Evolutionary conservation across 2,888 invertebrate species (phyloP).

Genomic region (Pedicia rivosa): DNA sequence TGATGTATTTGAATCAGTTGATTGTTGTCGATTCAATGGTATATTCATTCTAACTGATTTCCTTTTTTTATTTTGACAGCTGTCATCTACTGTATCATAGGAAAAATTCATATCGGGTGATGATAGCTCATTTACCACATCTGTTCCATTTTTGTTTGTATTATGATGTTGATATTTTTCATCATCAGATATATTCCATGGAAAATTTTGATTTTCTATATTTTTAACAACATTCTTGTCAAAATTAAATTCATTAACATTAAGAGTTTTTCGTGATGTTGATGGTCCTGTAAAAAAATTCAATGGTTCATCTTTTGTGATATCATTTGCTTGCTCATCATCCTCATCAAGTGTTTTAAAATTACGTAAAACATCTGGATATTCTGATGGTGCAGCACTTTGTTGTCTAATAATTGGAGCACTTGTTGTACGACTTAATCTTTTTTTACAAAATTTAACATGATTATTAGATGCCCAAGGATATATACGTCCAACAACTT

Average conservation of each 20-base stretch:
- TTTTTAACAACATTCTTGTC: slow-evolving; percentile 3
- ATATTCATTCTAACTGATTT: slow-evolving; percentile 2
- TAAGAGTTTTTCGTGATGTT: slow-evolving; percentile 6
- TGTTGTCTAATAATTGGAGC: slow-evolving; percentile 15
- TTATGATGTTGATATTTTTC: slow-evolving; percentile 10
- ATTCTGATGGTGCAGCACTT: slow-evolving; percentile 15
- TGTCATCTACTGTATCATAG: neutral
- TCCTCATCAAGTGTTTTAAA: slow-evolving; percentile 1
- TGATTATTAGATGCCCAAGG: slow-evolving; percentile 47
- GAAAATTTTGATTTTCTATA: neutral
- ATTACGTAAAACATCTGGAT: slow-evolving; percentile 2
- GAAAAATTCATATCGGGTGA: neutral
- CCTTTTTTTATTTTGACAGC: no score
- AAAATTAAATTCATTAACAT: slow-evolving; percentile 10
- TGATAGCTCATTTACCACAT: neutral
- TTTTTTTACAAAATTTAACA: slow-evolving; percentile 15
- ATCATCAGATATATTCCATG: slow-evolving; percentile 11
- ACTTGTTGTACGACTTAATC: slow-evolving; percentile 11
- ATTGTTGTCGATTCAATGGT: neutral
- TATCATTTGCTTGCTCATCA: neutral
- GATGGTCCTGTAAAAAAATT: neutral
- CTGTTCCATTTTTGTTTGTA: slow-evolving; percentile 5
- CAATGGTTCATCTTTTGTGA: neutral
- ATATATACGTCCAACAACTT: slow-evolving; percentile 50
- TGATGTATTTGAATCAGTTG: neutral